phyloP scores from a whole-genome alignment of 2,797 vertebrate species.

The Labroides dimidiatus region DNA sequence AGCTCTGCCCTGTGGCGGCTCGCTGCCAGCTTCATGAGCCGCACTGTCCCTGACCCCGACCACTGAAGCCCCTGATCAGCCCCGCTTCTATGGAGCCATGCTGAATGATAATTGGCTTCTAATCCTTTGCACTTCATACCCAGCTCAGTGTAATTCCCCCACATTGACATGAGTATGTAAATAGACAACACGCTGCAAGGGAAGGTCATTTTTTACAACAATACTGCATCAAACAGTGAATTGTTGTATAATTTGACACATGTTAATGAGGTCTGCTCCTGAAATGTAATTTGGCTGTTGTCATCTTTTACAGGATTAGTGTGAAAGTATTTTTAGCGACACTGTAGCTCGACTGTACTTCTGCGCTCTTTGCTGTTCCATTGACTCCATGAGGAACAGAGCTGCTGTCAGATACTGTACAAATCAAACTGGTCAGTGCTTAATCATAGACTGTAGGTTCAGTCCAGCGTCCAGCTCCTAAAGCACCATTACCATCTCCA shows the following conservation, averaged over 20 bases:
- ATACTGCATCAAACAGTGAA: background rate
- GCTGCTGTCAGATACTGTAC: conserved; percentile 39
- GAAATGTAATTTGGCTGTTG: background rate
- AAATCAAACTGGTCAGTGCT: conserved; percentile 43
- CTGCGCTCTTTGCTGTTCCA: conserved; percentile 22
- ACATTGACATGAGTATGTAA: conserved; percentile 41
- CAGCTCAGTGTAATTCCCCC: conserved; percentile 43
- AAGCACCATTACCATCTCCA: conserved; percentile 8
- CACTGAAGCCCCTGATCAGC: conserved; percentile 43
- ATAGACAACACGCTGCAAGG: conserved; percentile 43
- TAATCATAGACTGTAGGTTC: conserved; percentile 44
- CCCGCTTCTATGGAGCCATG: conserved; percentile 26
- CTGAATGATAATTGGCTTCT: conserved; percentile 62
- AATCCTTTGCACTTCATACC: conserved; percentile 59
- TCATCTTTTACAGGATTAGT: background rate
- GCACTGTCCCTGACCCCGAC: conserved; percentile 62
- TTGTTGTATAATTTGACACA: background rate
- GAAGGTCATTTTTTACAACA: conserved; percentile 33
- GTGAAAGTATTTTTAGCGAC: background rate
- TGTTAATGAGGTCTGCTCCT: background rate
- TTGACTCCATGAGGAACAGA: conserved; percentile 31
- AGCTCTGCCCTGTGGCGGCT: conserved; percentile 33
- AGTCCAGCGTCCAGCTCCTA: conserved; percentile 29
- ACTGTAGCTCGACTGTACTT: conserved; percentile 6
- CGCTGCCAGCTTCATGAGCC: conserved; percentile 36